A percentile compares a stretch with the other conserved stretches of the same genome.
Evolutionary conservation across 2,797 vertebrate species (phyloP).

Genomic region (Pangasius larnaudii): DNA sequence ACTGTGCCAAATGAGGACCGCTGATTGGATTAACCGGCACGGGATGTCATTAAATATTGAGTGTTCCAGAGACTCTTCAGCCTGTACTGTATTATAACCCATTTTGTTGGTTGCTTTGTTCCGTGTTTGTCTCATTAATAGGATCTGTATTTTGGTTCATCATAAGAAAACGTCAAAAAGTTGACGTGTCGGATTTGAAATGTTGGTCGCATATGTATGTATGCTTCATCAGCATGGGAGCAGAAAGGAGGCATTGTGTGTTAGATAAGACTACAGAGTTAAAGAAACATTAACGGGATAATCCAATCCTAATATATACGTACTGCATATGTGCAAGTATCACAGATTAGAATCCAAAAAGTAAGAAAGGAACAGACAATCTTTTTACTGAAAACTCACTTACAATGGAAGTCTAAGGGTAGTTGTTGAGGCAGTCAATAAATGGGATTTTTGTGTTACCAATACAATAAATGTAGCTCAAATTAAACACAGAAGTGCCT

Average conservation of each 20-base stretch:
- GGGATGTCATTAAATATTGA: conserved; percentile 29
- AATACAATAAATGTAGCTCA: neutral
- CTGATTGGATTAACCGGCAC: neutral
- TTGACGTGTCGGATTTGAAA: neutral
- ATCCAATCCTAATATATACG: neutral
- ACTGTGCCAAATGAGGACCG: conserved; percentile 24
- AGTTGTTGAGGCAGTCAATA: neutral
- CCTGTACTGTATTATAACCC: conserved; percentile 41
- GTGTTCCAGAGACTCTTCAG: conserved; percentile 36
- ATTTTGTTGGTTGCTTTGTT: conserved; percentile 31
- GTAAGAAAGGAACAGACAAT: neutral
- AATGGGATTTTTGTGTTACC: neutral
- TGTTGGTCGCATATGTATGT: neutral
- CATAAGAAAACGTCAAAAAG: conserved; percentile 3
- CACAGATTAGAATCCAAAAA: neutral
- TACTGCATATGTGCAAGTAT: conserved; percentile 1
- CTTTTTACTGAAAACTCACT: neutral
- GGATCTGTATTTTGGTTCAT: conserved; percentile 7
- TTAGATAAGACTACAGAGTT: neutral
- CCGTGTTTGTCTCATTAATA: conserved; percentile 21
- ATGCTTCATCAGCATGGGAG: neutral
- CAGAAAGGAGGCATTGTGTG: neutral
- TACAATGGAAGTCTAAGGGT: neutral
- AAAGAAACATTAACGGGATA: neutral
- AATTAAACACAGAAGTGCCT: conserved; percentile 16